Conservation (phyloP, 2,888 invertebrate species). For the Mimachlamys varia region DNA sequence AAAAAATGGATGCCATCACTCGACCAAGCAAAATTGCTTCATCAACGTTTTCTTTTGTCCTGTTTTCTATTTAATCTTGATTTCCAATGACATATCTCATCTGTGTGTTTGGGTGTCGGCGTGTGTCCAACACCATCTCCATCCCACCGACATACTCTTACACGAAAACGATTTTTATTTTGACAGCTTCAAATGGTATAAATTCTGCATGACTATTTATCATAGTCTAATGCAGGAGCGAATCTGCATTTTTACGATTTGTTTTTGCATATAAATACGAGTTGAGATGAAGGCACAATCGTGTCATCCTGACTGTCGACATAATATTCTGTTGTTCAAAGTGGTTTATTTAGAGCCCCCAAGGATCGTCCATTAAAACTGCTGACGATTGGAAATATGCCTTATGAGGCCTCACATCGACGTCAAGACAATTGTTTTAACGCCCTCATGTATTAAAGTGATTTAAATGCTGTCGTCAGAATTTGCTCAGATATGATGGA, state of each 20-base stretch:
- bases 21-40: constrained; percentile 47
- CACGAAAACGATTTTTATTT: constrained; percentile 26
- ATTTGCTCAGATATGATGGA: not conserved
- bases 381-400: constrained; percentile 24
- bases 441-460: constrained; percentile 7
- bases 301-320: not conserved
- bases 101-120: constrained; percentile 40
- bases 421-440: constrained; percentile 34
- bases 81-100: constrained; percentile 51
- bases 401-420: constrained; percentile 7
- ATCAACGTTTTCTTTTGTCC: constrained; percentile 50
- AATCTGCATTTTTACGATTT: constrained; percentile 34
- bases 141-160: not conserved
- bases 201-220: constrained; percentile 12
- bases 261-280: constrained; percentile 24
- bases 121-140: constrained; percentile 1
- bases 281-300: not conserved
- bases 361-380: constrained; percentile 24
- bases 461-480: constrained; percentile 28
- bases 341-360: constrained; percentile 6
- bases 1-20: constrained; percentile 40
- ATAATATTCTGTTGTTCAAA: constrained; percentile 23
- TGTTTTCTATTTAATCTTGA: constrained; percentile 51
- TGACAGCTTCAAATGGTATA: not conserved
- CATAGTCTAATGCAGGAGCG: constrained; percentile 14